Evolutionary conservation across 2,113 vertebrate species (phyloP).

Genomic region (Pampusana beccarii): DNA sequence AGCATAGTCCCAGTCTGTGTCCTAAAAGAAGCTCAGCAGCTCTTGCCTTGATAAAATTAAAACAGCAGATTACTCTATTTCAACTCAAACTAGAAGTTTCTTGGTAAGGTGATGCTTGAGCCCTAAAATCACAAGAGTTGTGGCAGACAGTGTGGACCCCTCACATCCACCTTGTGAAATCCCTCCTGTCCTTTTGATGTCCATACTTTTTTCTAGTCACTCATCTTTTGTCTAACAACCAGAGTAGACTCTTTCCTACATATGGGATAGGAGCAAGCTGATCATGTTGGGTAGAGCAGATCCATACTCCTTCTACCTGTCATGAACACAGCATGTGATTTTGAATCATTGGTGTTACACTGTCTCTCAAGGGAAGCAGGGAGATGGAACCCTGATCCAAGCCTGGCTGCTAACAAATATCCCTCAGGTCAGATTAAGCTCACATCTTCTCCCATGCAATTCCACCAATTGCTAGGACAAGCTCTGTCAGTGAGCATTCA

Average conservation of each 20-base stretch:
- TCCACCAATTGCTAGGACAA: not conserved
- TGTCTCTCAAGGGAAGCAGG: not conserved
- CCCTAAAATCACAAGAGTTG: not conserved
- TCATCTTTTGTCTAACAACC: not conserved
- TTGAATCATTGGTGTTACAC: not conserved
- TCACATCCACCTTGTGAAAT: not conserved
- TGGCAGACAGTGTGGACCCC: not conserved
- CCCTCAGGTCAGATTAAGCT: not conserved
- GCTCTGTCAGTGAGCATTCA: not conserved
- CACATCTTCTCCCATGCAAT: not conserved
- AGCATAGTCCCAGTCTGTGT: not conserved
- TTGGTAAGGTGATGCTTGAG: not conserved
- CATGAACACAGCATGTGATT: not conserved
- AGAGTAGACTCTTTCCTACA: not conserved
- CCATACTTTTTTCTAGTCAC: not conserved
- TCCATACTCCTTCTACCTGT: not conserved
- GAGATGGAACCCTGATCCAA: not conserved
- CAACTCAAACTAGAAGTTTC: not conserved
- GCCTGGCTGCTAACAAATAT: not conserved
- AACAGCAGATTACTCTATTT: not conserved
- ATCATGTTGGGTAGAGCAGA: fast-evolving
- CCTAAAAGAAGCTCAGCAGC: not conserved
- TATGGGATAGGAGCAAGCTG: not conserved
- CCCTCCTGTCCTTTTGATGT: not conserved
- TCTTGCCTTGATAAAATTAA: not conserved